Evolutionary conservation across 2,797 vertebrate genomes (phyloP).

Genomic region (Aplochiton taeniatus): DNA sequence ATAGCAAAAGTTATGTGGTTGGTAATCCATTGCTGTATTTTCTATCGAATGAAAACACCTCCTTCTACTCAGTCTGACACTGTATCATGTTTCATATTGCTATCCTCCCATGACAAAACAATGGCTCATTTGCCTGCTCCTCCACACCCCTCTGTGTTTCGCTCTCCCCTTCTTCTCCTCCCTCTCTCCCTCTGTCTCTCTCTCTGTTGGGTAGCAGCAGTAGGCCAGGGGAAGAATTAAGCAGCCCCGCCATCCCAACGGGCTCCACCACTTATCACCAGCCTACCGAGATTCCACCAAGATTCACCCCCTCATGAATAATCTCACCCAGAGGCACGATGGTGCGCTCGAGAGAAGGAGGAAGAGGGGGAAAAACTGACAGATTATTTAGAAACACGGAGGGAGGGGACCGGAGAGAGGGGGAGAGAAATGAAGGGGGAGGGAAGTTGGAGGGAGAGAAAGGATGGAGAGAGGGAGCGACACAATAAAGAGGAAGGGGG

Average conservation of each 20-base stretch:
- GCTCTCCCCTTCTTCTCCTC: neutral
- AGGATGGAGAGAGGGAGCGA: slow-evolving; percentile 14
- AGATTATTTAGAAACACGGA: neutral
- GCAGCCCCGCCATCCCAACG: slow-evolving; percentile 89
- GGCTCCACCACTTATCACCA: slow-evolving; percentile 95
- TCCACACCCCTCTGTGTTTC: neutral
- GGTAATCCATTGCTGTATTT: neutral
- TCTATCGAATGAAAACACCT: slow-evolving; percentile 32
- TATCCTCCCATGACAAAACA: slow-evolving; percentile 30
- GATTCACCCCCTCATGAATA: slow-evolving; percentile 92
- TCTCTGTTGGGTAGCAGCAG: slow-evolving; percentile 61
- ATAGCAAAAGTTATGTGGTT: neutral
- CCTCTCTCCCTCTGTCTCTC: slow-evolving; percentile 55
- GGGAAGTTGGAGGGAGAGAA: slow-evolving; percentile 33
- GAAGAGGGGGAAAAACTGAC: neutral
- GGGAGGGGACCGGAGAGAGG: neutral
- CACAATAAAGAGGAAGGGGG: slow-evolving; percentile 22
- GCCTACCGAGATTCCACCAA: slow-evolving; percentile 90
- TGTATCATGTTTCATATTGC: too few species aligned
- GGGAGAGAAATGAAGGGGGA: slow-evolving; percentile 71
- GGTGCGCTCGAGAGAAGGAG: slow-evolving; percentile 21
- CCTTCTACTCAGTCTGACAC: slow-evolving; percentile 19
- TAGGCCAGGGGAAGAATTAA: slow-evolving; percentile 86
- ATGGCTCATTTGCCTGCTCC: slow-evolving; percentile 65
- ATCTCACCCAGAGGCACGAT: slow-evolving; percentile 91